Evolutionary conservation across 2,888 invertebrate genomes (phyloP).

Genomic region (Macrophya annulata): DNA sequence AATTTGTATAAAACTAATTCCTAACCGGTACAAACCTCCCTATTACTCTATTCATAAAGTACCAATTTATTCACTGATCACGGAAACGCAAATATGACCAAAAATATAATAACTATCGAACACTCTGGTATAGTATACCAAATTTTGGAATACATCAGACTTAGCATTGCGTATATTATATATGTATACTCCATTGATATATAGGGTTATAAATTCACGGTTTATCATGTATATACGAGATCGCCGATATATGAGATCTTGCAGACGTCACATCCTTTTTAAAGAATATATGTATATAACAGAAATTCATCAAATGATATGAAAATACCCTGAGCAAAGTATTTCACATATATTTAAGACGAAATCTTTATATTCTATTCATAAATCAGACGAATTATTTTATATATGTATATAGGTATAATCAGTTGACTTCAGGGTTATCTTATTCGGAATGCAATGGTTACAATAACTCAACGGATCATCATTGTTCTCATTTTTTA

Average conservation of each 20-base stretch:
- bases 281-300: too few species aligned
- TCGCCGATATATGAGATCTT: slow-evolving; percentile 19
- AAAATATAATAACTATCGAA: slow-evolving; percentile 26
- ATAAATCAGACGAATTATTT: not conserved
- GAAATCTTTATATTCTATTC: not conserved
- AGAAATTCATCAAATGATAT: slow-evolving; percentile 21
- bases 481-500: not conserved
- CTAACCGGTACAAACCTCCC: slow-evolving; percentile 36
- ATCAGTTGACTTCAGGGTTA: not conserved
- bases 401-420: too few species aligned
- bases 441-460: not conserved
- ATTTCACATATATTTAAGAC: slow-evolving; percentile 32
- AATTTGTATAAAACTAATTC: slow-evolving; percentile 52
- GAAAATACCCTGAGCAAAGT: slow-evolving; percentile 42
- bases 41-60: not conserved
- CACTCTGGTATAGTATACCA: slow-evolving; percentile 21
- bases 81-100: slow-evolving; percentile 39
- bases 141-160: slow-evolving; percentile 52
- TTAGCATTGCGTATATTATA: slow-evolving; percentile 50
- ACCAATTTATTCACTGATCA: slow-evolving; percentile 26
- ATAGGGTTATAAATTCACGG: not conserved
- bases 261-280: not conserved
- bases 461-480: not conserved
- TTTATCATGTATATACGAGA: not conserved
- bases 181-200: slow-evolving; percentile 4